Percentiles rank a stretch among this genome's conserved stretches.
These are phyloP conservation scores for Mesocricetus auratus DNA, from an alignment of 2,113 vertebrate species.

Conservation along the genomic window DNA sequence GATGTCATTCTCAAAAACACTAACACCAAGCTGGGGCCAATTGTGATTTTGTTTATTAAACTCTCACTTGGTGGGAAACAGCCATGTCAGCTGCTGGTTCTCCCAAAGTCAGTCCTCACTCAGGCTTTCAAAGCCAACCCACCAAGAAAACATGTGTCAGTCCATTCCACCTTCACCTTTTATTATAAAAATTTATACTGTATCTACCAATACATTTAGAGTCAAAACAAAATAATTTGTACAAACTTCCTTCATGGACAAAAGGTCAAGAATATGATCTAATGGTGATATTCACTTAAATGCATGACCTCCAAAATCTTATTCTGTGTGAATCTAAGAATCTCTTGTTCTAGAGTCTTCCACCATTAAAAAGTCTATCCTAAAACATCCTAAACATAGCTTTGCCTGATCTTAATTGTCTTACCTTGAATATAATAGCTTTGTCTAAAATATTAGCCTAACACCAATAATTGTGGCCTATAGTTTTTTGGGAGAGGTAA, in stretches of 20 bases:
- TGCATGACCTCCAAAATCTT: conserved; percentile 13
- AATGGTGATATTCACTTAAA: conserved; percentile 47
- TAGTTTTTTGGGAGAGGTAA: conserved; percentile 37
- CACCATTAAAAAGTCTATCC: not conserved
- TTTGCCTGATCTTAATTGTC: not conserved
- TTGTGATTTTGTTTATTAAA: conserved; percentile 83
- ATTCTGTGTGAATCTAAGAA: conserved; percentile 42
- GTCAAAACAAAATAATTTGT: conserved; percentile 39
- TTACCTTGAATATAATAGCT: conserved; percentile 33
- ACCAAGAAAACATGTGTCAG: conserved; percentile 8
- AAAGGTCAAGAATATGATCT: conserved; percentile 26
- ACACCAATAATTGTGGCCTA: not conserved
- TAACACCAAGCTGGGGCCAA: conserved; percentile 70
- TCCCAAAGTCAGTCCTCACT: conserved; percentile 57
- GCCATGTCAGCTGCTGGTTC: conserved; percentile 59
- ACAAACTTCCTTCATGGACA: conserved; percentile 31
- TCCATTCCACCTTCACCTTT: conserved; percentile 33
- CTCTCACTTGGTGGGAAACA: conserved; percentile 79
- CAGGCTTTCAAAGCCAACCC: conserved; percentile 41
- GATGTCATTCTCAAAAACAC: conserved; percentile 78
- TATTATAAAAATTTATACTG: conserved; percentile 33
- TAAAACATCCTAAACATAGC: conserved; percentile 11
- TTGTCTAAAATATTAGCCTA: conserved; percentile 47
- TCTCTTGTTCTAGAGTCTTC: not conserved
- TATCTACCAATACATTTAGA: conserved; percentile 49